These are phyloP conservation scores for Delphinapterus leucas DNA, from an alignment of 2,113 vertebrate genomes.

Conservation along the genomic window DNA sequence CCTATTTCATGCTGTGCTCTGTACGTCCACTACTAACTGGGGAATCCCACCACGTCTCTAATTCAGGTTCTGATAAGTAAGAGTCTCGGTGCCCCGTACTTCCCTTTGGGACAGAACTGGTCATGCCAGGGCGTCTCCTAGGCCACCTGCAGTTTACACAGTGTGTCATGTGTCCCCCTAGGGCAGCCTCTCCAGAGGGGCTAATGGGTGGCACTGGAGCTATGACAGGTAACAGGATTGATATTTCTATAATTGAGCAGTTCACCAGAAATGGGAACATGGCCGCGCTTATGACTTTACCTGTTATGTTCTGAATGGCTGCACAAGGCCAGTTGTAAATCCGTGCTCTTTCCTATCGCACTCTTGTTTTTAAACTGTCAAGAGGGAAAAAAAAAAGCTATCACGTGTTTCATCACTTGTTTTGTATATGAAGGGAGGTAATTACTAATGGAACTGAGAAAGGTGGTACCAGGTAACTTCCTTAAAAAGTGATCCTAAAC, in stretches of 20 bases:
- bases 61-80: background rate
- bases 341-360: background rate
- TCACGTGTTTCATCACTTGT: background rate
- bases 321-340: background rate
- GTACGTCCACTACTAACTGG: background rate
- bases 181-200: background rate
- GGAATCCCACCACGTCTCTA: no score
- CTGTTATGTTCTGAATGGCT: background rate
- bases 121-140: background rate
- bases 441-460: background rate
- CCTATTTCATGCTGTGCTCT: accelerated
- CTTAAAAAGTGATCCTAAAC: background rate
- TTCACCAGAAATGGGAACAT: background rate
- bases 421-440: slow-evolving; percentile 33
- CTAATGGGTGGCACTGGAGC: accelerated
- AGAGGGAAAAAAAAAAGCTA: background rate
- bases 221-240: background rate
- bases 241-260: background rate
- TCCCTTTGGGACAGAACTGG: background rate
- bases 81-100: background rate
- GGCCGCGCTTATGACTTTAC: background rate
- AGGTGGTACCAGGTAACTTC: background rate
- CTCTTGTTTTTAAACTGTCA: background rate
- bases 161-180: accelerated
- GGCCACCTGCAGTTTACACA: accelerated